A percentile compares a stretch with the other conserved stretches of the same genome.
phyloP scores from a whole-genome alignment of 2,113 vertebrate genomes.

The Mugil cephalus region DNA sequence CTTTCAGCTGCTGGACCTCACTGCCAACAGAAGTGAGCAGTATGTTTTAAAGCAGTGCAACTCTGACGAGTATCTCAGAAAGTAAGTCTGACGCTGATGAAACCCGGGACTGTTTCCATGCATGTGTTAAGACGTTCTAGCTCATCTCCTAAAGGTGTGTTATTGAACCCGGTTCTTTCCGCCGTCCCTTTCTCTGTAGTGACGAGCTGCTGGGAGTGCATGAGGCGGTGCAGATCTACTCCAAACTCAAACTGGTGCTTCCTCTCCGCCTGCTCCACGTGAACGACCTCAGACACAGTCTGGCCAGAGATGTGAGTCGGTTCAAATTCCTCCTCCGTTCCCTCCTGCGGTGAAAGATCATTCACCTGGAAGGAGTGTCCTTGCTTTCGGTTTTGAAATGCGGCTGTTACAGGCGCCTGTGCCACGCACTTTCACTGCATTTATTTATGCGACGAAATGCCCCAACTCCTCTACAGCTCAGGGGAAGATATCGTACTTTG shows the following conservation, averaged over 20 bases:
- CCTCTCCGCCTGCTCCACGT: slow-evolving; percentile 69
- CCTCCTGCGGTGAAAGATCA: slow-evolving; percentile 10
- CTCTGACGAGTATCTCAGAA: slow-evolving; percentile 78
- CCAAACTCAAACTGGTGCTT: slow-evolving; percentile 55
- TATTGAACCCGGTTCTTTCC: not conserved
- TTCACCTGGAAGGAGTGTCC: slow-evolving; percentile 26
- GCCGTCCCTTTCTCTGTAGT: slow-evolving; percentile 46
- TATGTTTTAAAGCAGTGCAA: slow-evolving; percentile 78
- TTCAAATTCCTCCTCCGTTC: slow-evolving; percentile 17
- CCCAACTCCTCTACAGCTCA: too few species aligned
- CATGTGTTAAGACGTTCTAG: not conserved
- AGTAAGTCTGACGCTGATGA: slow-evolving; percentile 58
- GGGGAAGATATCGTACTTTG: too few species aligned
- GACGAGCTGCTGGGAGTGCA: slow-evolving; percentile 73
- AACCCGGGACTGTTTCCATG: not conserved
- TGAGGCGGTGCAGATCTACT: slow-evolving; percentile 70
- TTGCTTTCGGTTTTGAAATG: slow-evolving; percentile 1
- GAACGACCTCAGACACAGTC: slow-evolving; percentile 28
- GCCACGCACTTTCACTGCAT: too few species aligned
- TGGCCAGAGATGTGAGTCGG: slow-evolving; percentile 75
- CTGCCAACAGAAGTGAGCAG: not conserved
- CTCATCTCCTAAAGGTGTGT: not conserved
- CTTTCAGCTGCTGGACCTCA: slow-evolving; percentile 58
- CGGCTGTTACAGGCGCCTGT: not conserved
- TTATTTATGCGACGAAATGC: too few species aligned